Evolutionary conservation across 2,888 invertebrate species (phyloP).

Genomic region (Agrilus mali): DNA sequence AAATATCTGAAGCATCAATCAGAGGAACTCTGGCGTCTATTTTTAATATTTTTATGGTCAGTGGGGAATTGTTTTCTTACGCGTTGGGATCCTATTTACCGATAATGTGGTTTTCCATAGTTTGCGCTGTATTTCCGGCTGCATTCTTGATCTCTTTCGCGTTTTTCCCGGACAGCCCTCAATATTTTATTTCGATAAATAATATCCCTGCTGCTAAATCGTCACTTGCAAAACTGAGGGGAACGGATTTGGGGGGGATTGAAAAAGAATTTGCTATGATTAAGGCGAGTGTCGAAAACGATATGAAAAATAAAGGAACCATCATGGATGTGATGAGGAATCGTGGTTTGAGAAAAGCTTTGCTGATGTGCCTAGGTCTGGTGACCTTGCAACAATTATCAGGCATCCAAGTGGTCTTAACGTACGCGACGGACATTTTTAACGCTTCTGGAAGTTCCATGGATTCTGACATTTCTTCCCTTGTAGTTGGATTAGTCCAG

Average conservation of each 20-base stretch:
- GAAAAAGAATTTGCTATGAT: constrained; percentile 26
- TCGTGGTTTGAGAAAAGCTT: constrained; percentile 6
- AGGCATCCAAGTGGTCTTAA: constrained; percentile 14
- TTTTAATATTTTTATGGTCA: constrained; percentile 50
- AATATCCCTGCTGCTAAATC: constrained; percentile 42
- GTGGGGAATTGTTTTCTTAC: constrained; percentile 58
- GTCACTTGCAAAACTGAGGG: constrained; percentile 49
- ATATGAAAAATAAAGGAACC: no score
- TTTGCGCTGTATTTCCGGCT: constrained; percentile 31
- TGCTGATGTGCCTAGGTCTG: constrained; percentile 11
- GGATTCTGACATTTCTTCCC: constrained; percentile 51
- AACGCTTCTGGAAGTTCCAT: constrained; percentile 46
- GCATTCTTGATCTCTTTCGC: constrained; percentile 44
- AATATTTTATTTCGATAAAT: constrained; percentile 48
- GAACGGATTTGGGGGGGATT: constrained; percentile 39
- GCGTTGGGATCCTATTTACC: constrained; percentile 55
- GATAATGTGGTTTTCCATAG: constrained; percentile 47
- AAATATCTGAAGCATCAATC: constrained; percentile 65
- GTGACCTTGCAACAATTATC: constrained; percentile 17
- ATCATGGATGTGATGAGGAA: no score
- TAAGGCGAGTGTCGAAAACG: constrained; percentile 21
- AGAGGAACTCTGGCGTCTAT: constrained; percentile 63
- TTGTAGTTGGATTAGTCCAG: constrained; percentile 63
- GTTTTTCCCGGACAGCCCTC: constrained; percentile 71
- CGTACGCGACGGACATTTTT: constrained; percentile 41